Evolutionary conservation across 1,140 invertebrate genomes (phyloP), one percentile per base, ranked within the genome.

Genomic region (Hydropsyche tenuis): DNA sequence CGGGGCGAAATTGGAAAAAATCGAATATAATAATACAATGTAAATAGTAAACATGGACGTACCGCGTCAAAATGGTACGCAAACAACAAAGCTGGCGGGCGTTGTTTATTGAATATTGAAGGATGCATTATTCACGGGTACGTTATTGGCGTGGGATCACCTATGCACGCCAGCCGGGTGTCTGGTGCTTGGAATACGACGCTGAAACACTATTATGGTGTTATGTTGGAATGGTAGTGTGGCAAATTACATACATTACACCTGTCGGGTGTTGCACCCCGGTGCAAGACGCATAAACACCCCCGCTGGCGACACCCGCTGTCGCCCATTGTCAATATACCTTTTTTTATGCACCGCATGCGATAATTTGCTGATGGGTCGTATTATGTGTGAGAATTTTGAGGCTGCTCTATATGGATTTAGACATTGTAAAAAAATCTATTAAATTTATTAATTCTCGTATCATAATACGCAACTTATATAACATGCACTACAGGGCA

Each of bases 111-210:
- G 63, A 65, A 65, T 65, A 43, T 65, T 43, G 30, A 65, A 65
- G 23, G 60, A 37, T 66, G 25, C 46, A 68, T 45, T 65, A 43
- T 45, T 65, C 63, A 65, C 63, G 63, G 43, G 65, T 51, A 27
- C 14, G 16, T 48, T 68, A 51, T 68, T 56, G 68, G 68, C 68
- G 68, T 70, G 68, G 68, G 68, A 68, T 30, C 62, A 43, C 65
- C 42, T n/a, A n/a, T n/a, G n/a, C n/a, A n/a, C n/a, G n/a, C n/a
- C n/a, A n/a, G n/a, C n/a, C n/a, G n/a, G n/a, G n/a, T n/a, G n/a
- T n/a, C n/a, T n/a, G n/a, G n/a, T n/a, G n/a, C n/a, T n/a, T n/a
- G n/a, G n/a, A n/a, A n/a, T n/a, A n/a, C 22, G 6, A 25, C 23
- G 65, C 27, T 25, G 25, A 22, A 14, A 62, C 56, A 23, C 12